Conservation (phyloP, 2,888 invertebrate species). For the Eupithecia subumbrata region DNA sequence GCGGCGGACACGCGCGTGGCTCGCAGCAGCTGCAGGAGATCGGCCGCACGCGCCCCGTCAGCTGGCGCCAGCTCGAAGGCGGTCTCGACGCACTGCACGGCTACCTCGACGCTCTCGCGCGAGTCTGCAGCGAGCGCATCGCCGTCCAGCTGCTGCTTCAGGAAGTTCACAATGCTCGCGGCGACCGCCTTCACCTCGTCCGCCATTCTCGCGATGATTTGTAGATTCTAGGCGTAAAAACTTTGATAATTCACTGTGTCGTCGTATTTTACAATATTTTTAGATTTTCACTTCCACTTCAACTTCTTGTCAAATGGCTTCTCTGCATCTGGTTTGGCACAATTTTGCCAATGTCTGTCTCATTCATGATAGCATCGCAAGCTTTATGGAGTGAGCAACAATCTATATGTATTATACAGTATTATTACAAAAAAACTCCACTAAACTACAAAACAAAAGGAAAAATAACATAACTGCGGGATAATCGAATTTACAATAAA, state of each 20-base stretch:
- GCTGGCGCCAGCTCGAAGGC: conserved; percentile 89
- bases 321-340: no score
- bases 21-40: conserved; percentile 66
- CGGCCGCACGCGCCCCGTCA: conserved; percentile 68
- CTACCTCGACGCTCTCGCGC: conserved; percentile 94
- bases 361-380: no score
- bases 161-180: conserved; percentile 83
- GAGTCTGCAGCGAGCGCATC: conserved; percentile 72
- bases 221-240: neutral
- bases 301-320: no score
- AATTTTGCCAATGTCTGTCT: no score
- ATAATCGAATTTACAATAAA: no score
- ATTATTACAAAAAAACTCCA: no score
- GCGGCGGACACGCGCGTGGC: conserved; percentile 57
- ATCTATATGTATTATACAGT: no score
- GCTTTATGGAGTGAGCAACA: no score
- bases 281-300: conserved; percentile 14
- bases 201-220: conserved; percentile 57
- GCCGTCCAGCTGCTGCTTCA: conserved; percentile 82
- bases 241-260: neutral
- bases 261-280: conserved; percentile 14
- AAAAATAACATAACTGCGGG: no score
- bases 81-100: conserved; percentile 96
- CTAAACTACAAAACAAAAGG: no score
- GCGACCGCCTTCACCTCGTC: conserved; percentile 75